Base-by-base conservation (phyloP, 2,113 vertebrate species). In the Nibea albiflora region DNA sequence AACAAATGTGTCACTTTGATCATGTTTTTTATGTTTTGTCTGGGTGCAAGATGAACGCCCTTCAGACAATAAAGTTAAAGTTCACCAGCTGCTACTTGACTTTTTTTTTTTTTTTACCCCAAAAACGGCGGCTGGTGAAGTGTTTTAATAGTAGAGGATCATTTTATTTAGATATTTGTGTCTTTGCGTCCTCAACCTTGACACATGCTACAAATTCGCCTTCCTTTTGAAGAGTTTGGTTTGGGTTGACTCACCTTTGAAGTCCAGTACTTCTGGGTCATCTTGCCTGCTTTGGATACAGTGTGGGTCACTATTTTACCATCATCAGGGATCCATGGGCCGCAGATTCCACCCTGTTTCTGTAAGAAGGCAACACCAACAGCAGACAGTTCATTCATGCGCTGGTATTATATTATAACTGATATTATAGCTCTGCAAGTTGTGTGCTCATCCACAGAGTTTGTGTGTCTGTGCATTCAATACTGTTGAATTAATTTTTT, bases 231-330 rank as follows among this genome's bases (percentile, higher is more conserved):
- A 62, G 6, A n/a, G 15, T 24, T 57, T 63, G 20, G n/a, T 89
- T 76, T 66, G 1, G 22, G 14, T 63, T 22, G 0, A 39, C 28
- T 88, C 64, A 95, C 95, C 94, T 96, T 96, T 74, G 91, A 92
- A 26, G 90, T 95, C 95, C 95, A 96, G 72, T 92, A 93, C 66
- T 89, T 84, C 77, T 95, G 94, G n/a, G 83, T 84, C 91, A 96
- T 95, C 75, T 84, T 95, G 17, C 94, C 95, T 3, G 95, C 94
- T 87, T 95, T 93, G 42, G 95, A 95, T 1, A 94, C 86, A 0
- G 94, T 95, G 85, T 96, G 95, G 22, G 95, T 96, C 64, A 96
- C 94, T 76, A 95, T 96, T 87, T 95, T 85, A 5, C 94, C 95
- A 58, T 96, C 94, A 4, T 96, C 95, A 72, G 95, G 95, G 44